Base-by-base conservation (phyloP, 1,140 invertebrate genomes). In the Eueides isabella region DNA sequence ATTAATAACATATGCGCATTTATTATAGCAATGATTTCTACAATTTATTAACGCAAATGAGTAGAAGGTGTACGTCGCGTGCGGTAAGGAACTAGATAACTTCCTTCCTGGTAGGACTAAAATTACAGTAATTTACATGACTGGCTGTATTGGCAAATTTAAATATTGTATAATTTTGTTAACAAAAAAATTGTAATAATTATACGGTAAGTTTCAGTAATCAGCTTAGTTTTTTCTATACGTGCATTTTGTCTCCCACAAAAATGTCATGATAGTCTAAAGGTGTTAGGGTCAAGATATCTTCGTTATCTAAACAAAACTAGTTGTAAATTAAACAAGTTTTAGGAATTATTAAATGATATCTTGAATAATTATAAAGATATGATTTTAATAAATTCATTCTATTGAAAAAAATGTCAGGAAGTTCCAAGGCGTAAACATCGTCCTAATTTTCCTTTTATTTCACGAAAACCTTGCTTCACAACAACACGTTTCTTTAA, bases 361-460 rank as follows among this genome's bases (percentile, higher is more conserved):
- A 12, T 55, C 44, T 12, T 19, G 23, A 55, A 26, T 55, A 1
- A 16, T 44, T 19, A 19, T 19, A 44, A 19, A 9, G 16, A 19
- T 44, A 5, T 44, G 35, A 44, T 2, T 55, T 12, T 55, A 55
- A 55, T 23, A 26, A 26, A 55, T 23, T 23, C 2, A 14, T 26
- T 55, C 23, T 19, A 26, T 26, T 55, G 11, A 55, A 11, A 55
- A 55, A 26, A 6, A 23, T 55, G 7, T 12, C 35, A 5, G 35
- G 35, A 38, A 38, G 5, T 38, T 38, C 5, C 12, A 19, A 23
- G 6, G 1, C 41, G 41, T 44, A 44, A 44, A 44, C 41, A 55
- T 1, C 23, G 19, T 12, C 48, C 19, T n/a, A 65, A 65, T 65
- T 35, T 23, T 35, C 33, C n/a, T 65, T 65, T 38, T 71, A 69